phyloP scores from a whole-genome alignment of 2,113 vertebrate genomes.

The Eubucco bourcierii region DNA sequence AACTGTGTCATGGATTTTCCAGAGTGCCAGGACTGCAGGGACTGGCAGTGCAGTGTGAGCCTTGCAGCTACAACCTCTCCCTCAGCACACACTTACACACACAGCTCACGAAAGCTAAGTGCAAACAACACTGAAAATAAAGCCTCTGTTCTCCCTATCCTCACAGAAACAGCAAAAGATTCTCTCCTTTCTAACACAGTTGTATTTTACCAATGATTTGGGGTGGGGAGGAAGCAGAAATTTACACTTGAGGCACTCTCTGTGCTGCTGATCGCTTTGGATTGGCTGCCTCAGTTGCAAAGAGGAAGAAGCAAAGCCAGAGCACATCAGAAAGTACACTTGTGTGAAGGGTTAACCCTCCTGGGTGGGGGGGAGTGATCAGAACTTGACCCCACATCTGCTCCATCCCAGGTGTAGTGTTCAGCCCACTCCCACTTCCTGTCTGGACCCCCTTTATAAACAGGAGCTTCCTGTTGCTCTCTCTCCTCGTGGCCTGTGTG shows the following conservation, averaged over 20 bases:
- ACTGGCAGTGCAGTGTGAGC: accelerated
- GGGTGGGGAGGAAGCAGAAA: background rate
- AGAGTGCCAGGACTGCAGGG: background rate
- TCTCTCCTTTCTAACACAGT: background rate
- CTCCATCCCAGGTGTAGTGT: too few species aligned
- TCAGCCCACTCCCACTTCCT: too few species aligned
- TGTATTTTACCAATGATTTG: background rate
- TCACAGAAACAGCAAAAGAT: background rate
- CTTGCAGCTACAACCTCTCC: background rate
- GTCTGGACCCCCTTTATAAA: too few species aligned
- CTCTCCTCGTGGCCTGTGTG: too few species aligned
- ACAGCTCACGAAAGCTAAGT: background rate
- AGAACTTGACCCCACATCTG: too few species aligned
- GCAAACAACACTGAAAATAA: background rate
- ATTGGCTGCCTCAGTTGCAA: background rate
- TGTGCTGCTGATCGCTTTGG: background rate
- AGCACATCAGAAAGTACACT: background rate
- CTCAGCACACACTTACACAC: background rate
- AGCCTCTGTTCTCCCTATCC: background rate
- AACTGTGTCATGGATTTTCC: background rate
- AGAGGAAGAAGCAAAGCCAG: background rate
- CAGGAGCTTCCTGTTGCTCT: too few species aligned
- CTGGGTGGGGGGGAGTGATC: too few species aligned
- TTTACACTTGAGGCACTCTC: background rate
- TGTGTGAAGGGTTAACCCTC: too few species aligned